Evolutionary conservation across 2,888 invertebrate genomes (phyloP).

Genomic region (Drosophila anceps): DNA sequence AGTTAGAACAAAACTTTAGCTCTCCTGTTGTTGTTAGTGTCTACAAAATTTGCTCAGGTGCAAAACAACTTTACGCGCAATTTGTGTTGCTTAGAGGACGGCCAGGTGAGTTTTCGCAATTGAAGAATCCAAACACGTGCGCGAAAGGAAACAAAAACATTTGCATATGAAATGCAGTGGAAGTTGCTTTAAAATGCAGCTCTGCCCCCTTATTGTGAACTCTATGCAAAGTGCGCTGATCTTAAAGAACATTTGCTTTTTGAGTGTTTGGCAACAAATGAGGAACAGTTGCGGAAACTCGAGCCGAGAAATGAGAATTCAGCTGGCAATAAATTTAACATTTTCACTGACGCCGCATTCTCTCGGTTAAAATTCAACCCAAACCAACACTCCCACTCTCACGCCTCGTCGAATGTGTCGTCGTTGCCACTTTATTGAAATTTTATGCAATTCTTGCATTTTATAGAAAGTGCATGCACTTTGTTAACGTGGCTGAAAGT

Average conservation of each 20-base stretch:
- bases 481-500: slow-evolving; percentile 5
- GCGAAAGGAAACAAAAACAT: slow-evolving; percentile 19
- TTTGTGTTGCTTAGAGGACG: neutral
- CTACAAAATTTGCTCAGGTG: neutral
- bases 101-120: neutral
- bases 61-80: neutral
- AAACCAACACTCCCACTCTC: neutral
- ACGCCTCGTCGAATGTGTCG: slow-evolving; percentile 23
- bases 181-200: slow-evolving; percentile 3
- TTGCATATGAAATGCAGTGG: slow-evolving; percentile 38
- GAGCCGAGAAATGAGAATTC: slow-evolving; percentile 35
- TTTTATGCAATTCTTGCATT: slow-evolving; percentile 72
- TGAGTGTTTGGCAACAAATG: slow-evolving; percentile 9
- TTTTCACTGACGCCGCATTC: slow-evolving; percentile 63
- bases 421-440: slow-evolving; percentile 62
- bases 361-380: slow-evolving; percentile 16
- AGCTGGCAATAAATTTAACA: slow-evolving; percentile 54
- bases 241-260: neutral
- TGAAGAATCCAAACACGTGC: slow-evolving; percentile 51
- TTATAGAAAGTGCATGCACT: slow-evolving; percentile 31
- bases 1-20: neutral
- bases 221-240: slow-evolving; percentile 4
- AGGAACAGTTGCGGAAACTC: slow-evolving; percentile 25
- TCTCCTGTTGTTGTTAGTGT: neutral
- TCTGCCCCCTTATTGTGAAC: neutral